Conservation (phyloP, 2,113 vertebrate genomes). For the Ornithorhynchus anatinus region DNA sequence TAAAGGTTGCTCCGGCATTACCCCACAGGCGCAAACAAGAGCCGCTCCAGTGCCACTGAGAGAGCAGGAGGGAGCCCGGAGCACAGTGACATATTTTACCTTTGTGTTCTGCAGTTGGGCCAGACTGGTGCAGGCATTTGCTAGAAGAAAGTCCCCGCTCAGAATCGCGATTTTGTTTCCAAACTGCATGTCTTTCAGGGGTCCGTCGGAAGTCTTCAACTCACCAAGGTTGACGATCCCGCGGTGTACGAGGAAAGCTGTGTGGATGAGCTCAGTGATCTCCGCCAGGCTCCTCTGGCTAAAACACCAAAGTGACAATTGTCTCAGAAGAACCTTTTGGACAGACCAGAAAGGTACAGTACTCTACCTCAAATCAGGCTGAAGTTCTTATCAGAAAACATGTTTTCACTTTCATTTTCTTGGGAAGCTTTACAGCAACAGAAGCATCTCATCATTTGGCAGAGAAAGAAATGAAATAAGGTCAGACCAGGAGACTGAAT, state of each 20-base stretch:
- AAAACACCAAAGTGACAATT: slow-evolving; percentile 49
- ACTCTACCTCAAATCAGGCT: not conserved
- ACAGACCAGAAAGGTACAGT: not conserved
- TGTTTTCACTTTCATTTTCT: not conserved
- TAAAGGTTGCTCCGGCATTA: no score
- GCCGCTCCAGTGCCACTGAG: not conserved
- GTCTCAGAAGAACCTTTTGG: not conserved
- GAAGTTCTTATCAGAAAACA: slow-evolving; percentile 22
- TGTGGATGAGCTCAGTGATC: slow-evolving; percentile 96
- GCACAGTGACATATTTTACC: no score
- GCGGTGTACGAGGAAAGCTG: slow-evolving; percentile 94
- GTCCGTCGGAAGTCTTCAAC: slow-evolving; percentile 87
- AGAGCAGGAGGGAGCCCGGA: no score
- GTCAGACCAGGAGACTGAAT: not conserved
- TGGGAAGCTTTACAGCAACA: no score
- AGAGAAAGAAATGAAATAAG: slow-evolving; percentile 4
- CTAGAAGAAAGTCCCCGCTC: slow-evolving; percentile 95
- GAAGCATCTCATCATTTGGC: not conserved
- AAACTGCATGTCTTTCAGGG: slow-evolving; percentile 95
- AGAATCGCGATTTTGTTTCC: slow-evolving; percentile 98
- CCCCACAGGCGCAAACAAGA: not conserved
- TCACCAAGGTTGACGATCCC: slow-evolving; percentile 92
- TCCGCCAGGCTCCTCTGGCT: slow-evolving; percentile 94
- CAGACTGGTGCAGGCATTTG: slow-evolving; percentile 91
- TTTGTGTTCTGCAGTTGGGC: slow-evolving; percentile 93